A percentile compares a stretch with the other conserved stretches of the same genome.
Conservation (phyloP, 2,797 vertebrate species). For the Fistularia tabacaria region DNA sequence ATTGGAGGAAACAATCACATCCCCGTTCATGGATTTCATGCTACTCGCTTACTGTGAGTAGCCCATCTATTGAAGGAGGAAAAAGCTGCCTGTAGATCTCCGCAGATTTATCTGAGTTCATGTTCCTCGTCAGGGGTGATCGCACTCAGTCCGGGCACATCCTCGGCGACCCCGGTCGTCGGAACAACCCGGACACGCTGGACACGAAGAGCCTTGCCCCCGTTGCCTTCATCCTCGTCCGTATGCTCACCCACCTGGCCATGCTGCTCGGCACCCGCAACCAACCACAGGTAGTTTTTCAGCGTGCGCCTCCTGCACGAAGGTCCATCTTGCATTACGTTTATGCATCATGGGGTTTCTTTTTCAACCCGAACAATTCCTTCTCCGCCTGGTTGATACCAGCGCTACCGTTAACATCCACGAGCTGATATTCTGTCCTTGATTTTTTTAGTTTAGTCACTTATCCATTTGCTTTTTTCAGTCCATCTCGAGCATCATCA, state of each 20-base stretch:
- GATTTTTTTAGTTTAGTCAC: constrained; percentile 19
- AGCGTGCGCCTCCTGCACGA: neutral
- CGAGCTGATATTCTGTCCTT: neutral
- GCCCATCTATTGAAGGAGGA: neutral
- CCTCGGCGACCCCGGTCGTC: constrained; percentile 69
- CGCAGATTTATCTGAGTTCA: neutral
- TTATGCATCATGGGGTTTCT: no score
- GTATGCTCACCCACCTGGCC: constrained; percentile 85
- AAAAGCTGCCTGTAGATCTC: no score
- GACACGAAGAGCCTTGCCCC: constrained; percentile 81
- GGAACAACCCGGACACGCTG: constrained; percentile 60
- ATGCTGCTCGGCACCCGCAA: constrained; percentile 80
- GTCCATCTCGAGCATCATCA: constrained; percentile 73
- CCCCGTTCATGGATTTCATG: constrained; percentile 45
- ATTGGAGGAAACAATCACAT: constrained; percentile 75
- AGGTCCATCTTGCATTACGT: neutral
- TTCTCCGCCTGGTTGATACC: neutral
- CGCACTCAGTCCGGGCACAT: constrained; percentile 87
- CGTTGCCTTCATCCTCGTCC: constrained; percentile 73
- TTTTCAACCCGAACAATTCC: no score
- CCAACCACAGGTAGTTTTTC: constrained; percentile 67
- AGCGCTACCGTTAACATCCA: neutral
- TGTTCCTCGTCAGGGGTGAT: constrained; percentile 68
- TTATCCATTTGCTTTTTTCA: no score
- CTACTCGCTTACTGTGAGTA: constrained; percentile 43